Conservation (phyloP, 2,113 vertebrate species). For the Naja naja region DNA sequence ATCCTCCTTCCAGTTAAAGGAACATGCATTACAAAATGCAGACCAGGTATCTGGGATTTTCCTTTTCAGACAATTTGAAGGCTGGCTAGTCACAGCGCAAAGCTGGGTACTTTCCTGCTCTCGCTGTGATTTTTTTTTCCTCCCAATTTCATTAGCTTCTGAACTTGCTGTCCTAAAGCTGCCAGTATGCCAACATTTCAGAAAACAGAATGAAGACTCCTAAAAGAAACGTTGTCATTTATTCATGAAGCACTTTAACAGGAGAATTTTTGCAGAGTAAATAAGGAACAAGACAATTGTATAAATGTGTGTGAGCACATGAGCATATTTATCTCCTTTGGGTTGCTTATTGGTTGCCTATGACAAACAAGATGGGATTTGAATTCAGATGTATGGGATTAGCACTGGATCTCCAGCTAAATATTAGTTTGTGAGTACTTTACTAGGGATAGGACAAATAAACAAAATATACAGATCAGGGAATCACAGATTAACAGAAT, state of each 20-base stretch:
- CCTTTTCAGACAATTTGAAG: background rate
- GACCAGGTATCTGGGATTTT: constrained; percentile 36
- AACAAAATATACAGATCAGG: background rate
- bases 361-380: background rate
- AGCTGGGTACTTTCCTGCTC: background rate
- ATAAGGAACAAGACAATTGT: background rate
- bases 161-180: background rate
- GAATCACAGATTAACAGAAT: background rate
- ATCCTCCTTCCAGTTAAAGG: constrained; percentile 23
- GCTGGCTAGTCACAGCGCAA: rapidly evolving
- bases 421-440: background rate
- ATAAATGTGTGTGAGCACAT: background rate
- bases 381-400: background rate
- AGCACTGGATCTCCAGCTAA: background rate
- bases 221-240: background rate
- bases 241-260: background rate
- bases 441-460: background rate
- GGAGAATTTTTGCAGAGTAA: background rate
- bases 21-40: constrained; percentile 22
- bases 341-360: background rate
- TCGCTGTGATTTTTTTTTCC: background rate
- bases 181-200: rapidly evolving
- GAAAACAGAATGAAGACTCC: background rate
- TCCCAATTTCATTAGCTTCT: background rate
- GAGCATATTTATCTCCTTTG: background rate